Conservation (phyloP, 2,797 vertebrate species). For the Smutsia temminckii region DNA sequence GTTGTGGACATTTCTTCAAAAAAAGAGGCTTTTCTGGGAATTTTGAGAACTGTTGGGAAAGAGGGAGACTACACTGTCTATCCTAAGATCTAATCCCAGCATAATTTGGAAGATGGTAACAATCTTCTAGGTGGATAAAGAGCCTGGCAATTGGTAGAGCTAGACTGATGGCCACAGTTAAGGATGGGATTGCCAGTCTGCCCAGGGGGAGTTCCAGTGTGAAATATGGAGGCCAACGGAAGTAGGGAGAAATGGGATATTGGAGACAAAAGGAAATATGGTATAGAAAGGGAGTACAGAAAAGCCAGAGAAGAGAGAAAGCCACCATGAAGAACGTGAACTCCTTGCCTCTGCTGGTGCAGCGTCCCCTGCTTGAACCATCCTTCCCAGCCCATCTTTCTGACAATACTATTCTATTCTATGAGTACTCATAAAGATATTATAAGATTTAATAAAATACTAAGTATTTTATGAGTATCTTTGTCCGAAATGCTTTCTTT, state of each 20-base stretch:
- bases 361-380: neutral
- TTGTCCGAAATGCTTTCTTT: neutral
- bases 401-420: neutral
- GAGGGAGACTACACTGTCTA: neutral
- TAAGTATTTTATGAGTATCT: neutral
- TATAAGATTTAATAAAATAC: neutral
- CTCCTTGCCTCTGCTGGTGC: neutral
- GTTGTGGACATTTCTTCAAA: neutral
- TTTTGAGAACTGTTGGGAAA: neutral
- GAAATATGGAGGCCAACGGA: neutral
- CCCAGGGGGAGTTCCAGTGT: neutral
- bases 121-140: neutral
- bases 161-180: neutral
- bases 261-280: neutral
- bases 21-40: neutral
- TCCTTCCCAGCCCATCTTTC: neutral
- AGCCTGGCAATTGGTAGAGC: neutral
- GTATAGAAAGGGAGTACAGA: neutral
- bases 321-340: neutral
- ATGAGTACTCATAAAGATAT: neutral
- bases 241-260: neutral
- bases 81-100: neutral
- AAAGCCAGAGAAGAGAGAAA: neutral
- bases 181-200: neutral
- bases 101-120: neutral